Conservation (phyloP, 2,797 vertebrate species). For the Muraenolepis orangiensis region DNA sequence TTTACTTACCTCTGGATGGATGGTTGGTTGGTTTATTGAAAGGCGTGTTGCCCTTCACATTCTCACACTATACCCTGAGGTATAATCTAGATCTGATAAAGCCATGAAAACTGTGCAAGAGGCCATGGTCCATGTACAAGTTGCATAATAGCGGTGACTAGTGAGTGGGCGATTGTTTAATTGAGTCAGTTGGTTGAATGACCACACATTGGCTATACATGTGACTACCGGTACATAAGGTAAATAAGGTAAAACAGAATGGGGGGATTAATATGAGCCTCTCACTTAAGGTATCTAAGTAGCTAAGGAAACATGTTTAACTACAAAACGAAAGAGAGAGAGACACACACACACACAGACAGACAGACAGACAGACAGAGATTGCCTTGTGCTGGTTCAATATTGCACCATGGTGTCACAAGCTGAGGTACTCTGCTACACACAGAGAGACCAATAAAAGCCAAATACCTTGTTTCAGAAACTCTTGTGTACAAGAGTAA, state of each 20-base stretch:
- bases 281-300: neutral
- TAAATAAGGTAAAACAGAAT: neutral
- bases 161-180: neutral
- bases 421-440: conserved; percentile 42
- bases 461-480: conserved; percentile 24
- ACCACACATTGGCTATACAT: neutral
- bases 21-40: neutral
- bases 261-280: neutral
- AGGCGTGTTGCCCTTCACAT: neutral
- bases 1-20: neutral
- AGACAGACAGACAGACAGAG: conserved; percentile 1
- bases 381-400: conserved; percentile 35
- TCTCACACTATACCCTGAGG: neutral
- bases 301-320: neutral
- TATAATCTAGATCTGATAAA: neutral
- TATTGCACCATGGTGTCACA: conserved; percentile 55
- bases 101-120: neutral
- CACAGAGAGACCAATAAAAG: conserved; percentile 42
- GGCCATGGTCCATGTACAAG: neutral
- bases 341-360: neutral
- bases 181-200: neutral
- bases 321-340: neutral
- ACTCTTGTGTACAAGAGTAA: conserved; percentile 31
- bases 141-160: neutral
- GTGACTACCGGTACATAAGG: neutral